These are phyloP conservation scores for Aegithalos caudatus DNA, from an alignment of 2,113 vertebrate species.

Conservation along the genomic window DNA sequence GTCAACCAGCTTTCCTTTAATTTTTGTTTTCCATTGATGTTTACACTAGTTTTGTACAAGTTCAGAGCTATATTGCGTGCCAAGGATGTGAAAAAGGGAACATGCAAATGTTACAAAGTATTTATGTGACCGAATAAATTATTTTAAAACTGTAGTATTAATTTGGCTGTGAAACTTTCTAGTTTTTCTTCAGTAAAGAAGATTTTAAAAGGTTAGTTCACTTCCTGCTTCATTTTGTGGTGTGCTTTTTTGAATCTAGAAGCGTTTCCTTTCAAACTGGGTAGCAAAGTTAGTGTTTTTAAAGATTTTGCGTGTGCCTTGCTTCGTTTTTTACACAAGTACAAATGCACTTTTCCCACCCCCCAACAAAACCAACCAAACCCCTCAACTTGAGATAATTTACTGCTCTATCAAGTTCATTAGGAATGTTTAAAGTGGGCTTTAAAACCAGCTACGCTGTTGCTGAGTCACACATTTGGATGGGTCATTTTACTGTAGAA, in stretches of 20 bases:
- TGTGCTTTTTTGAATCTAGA: neutral
- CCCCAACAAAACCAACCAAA: neutral
- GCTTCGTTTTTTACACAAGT: neutral
- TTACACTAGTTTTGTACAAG: conserved; percentile 70
- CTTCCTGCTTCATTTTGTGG: neutral
- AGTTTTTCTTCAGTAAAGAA: neutral
- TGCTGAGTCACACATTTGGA: neutral
- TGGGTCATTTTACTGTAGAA: neutral
- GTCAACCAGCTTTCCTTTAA: neutral
- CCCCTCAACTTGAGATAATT: neutral
- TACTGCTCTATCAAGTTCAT: neutral
- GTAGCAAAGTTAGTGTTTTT: neutral
- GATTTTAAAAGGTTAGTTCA: neutral
- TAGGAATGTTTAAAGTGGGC: neutral
- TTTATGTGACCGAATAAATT: conserved; percentile 77
- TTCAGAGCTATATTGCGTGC: conserved; percentile 67
- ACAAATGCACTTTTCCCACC: neutral
- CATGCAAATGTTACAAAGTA: conserved; percentile 64
- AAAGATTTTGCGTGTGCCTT: neutral
- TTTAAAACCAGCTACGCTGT: neutral
- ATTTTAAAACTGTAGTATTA: conserved; percentile 49
- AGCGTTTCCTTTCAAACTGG: neutral
- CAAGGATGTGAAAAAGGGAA: conserved; percentile 69
- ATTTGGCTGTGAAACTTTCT: neutral
- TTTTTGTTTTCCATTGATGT: conserved; percentile 57